A percentile compares a stretch with the other conserved stretches of the same genome.
Conservation (phyloP, 2,888 invertebrate species). For the Tenthredo notha region DNA sequence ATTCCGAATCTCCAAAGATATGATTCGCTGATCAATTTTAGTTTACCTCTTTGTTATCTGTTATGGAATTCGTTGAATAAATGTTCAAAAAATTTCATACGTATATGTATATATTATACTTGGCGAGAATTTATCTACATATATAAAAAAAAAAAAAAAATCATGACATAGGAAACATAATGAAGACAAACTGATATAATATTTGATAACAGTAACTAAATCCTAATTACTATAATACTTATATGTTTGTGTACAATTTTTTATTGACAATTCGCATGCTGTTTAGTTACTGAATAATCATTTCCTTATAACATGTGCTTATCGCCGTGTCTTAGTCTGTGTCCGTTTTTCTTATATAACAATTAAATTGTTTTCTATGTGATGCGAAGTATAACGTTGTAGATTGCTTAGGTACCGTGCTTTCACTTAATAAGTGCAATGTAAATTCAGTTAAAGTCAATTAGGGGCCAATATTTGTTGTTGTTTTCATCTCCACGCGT, state of each 20-base stretch:
- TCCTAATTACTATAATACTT: conserved; percentile 1
- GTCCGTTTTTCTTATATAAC: not conserved
- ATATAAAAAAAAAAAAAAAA: not conserved
- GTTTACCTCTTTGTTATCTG: not conserved
- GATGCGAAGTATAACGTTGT: not conserved
- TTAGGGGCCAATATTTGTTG: not conserved
- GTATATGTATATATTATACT: not conserved
- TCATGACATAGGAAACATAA: not conserved
- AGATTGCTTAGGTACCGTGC: not conserved
- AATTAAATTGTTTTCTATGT: not conserved
- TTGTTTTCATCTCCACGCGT: not conserved
- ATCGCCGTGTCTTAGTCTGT: not conserved
- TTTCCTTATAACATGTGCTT: not conserved
- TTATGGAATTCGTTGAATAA: not conserved
- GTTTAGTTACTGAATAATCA: not conserved
- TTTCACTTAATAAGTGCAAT: not conserved
- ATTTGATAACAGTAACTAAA: not conserved
- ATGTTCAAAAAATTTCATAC: not conserved
- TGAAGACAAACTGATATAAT: not conserved
- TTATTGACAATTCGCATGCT: not conserved
- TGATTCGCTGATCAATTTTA: no score
- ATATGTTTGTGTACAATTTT: not conserved
- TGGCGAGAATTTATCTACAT: not conserved
- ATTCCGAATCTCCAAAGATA: no score
- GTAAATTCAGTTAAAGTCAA: not conserved